Base-by-base conservation (phyloP, 2,113 vertebrate genomes). In the Monopterus albus region DNA sequence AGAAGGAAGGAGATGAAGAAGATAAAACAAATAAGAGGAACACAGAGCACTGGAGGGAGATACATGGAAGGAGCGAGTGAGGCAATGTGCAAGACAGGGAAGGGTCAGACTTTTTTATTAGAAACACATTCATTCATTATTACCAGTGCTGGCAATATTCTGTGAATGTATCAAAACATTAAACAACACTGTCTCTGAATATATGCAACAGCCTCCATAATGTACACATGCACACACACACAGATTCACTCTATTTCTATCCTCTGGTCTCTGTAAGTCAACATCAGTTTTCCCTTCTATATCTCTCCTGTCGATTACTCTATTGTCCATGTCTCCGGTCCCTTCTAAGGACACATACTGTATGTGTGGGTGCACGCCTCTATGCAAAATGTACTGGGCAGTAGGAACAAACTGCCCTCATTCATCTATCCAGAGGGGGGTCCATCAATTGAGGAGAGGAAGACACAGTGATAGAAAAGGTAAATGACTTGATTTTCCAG, bases 401-500 rank as follows among this genome's bases (percentile, higher is more conserved):
- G 75, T 58, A 39, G 78, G 83, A 61, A 89, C 86, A 75, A 69
- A 73, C 81, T 72, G 75, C 58, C 73, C 82, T 79, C 82, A 78
- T 91, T 84, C 84, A 82, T 91, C 84, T 85, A 81, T 66, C 79
- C 84, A 65, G 64, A 57, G 71, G 79, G 78, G 73, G 50, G 66
- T 36, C 83, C 69, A 75, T 85, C 78, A 74, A 68, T 79, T 13
- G 50, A 62, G 46, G 67, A 64, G 70, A 46, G 63, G 73, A 40
- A 20, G 82, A 52, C 62, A 45, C 57, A 68, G 64, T 43, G 52
- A 49, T 42, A 60, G 35, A 73, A 51, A 71, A 35, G 70, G 53
- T 21, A 58, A 72, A 55, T 38, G 68, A 65, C 66, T 71, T 69
- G 43, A 76, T 81, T 79, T 74, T 83, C 38, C 65, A 75, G 28